Evolutionary conservation across 2,888 invertebrate species (phyloP).

Genomic region (Zootermopsis nevadensis): DNA sequence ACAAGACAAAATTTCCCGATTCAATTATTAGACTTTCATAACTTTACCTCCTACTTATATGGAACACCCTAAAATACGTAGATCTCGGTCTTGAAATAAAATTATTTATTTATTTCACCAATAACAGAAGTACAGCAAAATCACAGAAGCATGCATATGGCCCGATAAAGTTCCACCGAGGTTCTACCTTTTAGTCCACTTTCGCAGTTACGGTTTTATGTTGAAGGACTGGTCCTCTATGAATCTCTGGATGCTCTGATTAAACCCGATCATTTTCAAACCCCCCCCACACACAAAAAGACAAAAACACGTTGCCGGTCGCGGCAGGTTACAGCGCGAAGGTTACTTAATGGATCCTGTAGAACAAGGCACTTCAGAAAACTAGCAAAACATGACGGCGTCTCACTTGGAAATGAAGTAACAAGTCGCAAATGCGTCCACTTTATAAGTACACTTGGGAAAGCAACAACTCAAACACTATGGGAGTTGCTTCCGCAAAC

Average conservation of each 20-base stretch:
- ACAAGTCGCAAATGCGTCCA: neutral
- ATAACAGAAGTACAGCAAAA: too few relatives aligned
- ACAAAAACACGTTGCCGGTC: neutral
- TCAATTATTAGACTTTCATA: too few relatives aligned
- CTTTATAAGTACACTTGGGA: neutral
- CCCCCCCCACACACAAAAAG: neutral
- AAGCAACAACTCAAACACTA: neutral
- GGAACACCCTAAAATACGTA: too few relatives aligned
- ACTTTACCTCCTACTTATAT: too few relatives aligned
- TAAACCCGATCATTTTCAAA: neutral
- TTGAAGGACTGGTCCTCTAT: neutral
- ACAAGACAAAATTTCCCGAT: too few relatives aligned
- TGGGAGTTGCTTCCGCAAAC: neutral
- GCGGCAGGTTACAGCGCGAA: neutral
- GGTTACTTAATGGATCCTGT: neutral
- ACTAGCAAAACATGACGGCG: neutral
- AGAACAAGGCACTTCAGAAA: neutral
- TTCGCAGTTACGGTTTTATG: too few relatives aligned
- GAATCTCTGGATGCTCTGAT: neutral
- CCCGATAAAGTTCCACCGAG: too few relatives aligned
- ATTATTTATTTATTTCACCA: too few relatives aligned
- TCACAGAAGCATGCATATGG: too few relatives aligned
- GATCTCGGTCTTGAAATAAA: too few relatives aligned
- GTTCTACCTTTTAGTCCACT: too few relatives aligned
- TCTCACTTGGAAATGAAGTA: neutral